Conservation (phyloP, 92 coral and sea anemone species). For the Porites cylindrica region DNA sequence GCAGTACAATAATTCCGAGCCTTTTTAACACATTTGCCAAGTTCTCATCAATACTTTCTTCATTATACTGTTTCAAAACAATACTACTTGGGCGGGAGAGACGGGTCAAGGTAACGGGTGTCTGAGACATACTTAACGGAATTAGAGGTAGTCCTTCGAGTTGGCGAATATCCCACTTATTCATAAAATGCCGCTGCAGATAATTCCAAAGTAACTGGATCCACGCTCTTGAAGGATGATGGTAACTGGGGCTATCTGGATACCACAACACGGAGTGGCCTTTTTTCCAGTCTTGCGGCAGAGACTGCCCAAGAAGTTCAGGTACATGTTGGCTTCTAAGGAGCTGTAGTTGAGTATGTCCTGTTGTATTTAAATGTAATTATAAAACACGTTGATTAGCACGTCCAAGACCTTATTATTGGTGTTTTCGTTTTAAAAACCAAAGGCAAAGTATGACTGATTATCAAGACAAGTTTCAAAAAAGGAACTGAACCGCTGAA, state of each 20-base stretch:
- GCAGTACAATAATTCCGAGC: conserved; percentile 64
- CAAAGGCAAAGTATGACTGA: too few relatives aligned
- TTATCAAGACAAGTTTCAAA: too few relatives aligned
- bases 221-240: conserved; percentile 87
- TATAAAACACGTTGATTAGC: too few relatives aligned
- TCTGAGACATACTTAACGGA: conserved; percentile 45
- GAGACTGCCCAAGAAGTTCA: conserved; percentile 44
- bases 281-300: conserved; percentile 60
- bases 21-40: conserved; percentile 21
- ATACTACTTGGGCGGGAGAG: conserved; percentile 57
- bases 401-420: too few relatives aligned
- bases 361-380: not conserved
- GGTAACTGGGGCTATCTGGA: conserved; percentile 32
- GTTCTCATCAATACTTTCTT: conserved; percentile 18
- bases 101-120: conserved; percentile 46
- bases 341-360: conserved; percentile 61
- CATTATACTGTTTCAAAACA: conserved; percentile 22
- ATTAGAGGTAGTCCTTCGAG: conserved; percentile 74
- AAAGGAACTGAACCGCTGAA: too few relatives aligned
- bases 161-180: conserved; percentile 2
- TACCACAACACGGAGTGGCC: conserved; percentile 65
- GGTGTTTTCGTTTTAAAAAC: too few relatives aligned
- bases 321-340: conserved; percentile 51
- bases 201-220: conserved; percentile 79
- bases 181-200: conserved; percentile 53